A percentile compares a stretch with the other conserved stretches of the same genome.
Conservation (phyloP, 1,140 invertebrate species). For the Drosophila tristis region DNA sequence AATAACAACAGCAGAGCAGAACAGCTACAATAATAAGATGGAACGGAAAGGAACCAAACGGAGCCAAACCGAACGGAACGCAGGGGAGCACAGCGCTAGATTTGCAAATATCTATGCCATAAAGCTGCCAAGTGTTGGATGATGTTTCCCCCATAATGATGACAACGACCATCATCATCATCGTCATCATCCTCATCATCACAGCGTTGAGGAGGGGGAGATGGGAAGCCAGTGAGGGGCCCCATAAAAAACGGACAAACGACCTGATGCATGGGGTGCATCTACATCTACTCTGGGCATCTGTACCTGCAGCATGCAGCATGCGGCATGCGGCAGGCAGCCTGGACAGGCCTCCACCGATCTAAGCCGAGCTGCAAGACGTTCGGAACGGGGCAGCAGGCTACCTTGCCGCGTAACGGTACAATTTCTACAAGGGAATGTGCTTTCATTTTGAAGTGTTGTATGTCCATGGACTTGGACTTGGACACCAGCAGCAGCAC, state of each 20-base stretch:
- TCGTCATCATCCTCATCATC: conserved; percentile 24
- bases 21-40: conserved; percentile 78
- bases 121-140: conserved; percentile 80
- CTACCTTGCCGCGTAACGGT: conserved; percentile 61
- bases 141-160: conserved; percentile 22
- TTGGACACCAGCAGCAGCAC: conserved; percentile 15
- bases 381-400: background rate
- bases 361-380: too few species aligned
- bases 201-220: conserved; percentile 25
- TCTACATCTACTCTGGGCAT: conserved; percentile 38
- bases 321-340: too few species aligned
- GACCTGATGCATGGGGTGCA: conserved; percentile 60
- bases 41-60: conserved; percentile 42
- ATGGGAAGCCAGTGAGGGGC: conserved; percentile 20
- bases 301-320: conserved; percentile 4
- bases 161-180: conserved; percentile 47
- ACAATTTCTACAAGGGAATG: conserved; percentile 82
- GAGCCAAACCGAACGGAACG: background rate
- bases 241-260: conserved; percentile 60
- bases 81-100: conserved; percentile 21
- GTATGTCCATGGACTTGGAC: conserved; percentile 66
- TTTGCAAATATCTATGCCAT: conserved; percentile 80
- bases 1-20: conserved; percentile 64
- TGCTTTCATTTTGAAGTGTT: conserved; percentile 83
- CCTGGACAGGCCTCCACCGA: background rate